Evolutionary conservation across 2,113 vertebrate species (phyloP).

Genomic region (Notarius quadriscutis): DNA sequence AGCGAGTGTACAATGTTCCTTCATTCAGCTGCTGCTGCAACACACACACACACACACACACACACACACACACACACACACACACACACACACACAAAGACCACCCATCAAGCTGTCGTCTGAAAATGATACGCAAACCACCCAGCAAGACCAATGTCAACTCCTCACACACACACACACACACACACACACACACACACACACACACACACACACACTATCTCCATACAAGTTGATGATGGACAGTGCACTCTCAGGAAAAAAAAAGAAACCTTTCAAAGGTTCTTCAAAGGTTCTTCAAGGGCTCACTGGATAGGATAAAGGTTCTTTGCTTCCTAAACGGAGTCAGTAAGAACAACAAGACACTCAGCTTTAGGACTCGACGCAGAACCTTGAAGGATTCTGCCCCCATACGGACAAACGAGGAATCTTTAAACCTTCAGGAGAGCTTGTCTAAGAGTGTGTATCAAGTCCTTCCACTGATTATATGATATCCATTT

Average conservation of each 20-base stretch:
- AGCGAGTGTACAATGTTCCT: constrained; percentile 40
- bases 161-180: constrained; percentile 31
- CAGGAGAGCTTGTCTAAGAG: neutral
- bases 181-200: constrained; percentile 23
- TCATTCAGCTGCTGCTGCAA: constrained; percentile 56
- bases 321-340: neutral
- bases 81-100: constrained; percentile 57
- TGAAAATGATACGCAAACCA: constrained; percentile 77
- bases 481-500: no score
- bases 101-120: constrained; percentile 82
- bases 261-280: neutral
- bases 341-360: neutral
- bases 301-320: neutral
- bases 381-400: neutral
- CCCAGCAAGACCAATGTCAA: constrained; percentile 76
- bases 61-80: constrained; percentile 43
- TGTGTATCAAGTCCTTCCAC: neutral
- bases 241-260: neutral
- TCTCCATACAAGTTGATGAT: constrained; percentile 3
- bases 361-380: neutral
- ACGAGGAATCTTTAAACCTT: neutral
- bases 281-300: constrained; percentile 12
- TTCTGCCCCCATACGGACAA: neutral
- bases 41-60: constrained; percentile 2
- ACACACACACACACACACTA: constrained; percentile 23